Conservation (phyloP, 1,140 invertebrate genomes). For the Drosophila erecta region DNA sequence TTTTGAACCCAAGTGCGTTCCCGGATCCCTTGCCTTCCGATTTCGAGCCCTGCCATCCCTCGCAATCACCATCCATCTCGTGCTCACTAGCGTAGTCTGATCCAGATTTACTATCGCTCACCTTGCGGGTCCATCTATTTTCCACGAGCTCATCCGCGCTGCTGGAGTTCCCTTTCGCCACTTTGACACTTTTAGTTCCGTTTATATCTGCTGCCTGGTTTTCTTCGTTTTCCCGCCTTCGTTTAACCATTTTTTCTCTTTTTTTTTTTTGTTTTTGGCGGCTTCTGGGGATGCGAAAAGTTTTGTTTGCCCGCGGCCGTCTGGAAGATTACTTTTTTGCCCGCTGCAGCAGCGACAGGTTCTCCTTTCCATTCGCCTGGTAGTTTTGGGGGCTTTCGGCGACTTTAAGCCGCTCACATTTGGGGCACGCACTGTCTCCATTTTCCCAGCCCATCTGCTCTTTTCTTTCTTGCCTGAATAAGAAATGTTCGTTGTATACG, state of each 20-base stretch:
- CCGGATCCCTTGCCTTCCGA: background rate
- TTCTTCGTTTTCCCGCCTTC: conserved; percentile 3
- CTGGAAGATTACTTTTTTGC: conserved; percentile 73
- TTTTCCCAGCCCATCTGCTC: conserved; percentile 9
- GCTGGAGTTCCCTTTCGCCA: conserved; percentile 54
- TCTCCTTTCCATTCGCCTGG: conserved; percentile 24
- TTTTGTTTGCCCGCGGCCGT: conserved; percentile 70
- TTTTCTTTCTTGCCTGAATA: background rate
- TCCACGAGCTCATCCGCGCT: conserved; percentile 9
- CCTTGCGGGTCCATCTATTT: conserved; percentile 35
- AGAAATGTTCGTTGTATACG: conserved; percentile 11
- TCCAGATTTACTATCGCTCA: conserved; percentile 59
- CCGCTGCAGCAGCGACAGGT: conserved; percentile 29
- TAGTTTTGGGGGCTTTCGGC: conserved; percentile 44
- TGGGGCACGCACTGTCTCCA: conserved; percentile 69
- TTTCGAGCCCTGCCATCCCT: conserved; percentile 10
- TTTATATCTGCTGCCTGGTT: conserved; percentile 18
- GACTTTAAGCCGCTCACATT: conserved; percentile 78
- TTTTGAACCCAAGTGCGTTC: background rate
- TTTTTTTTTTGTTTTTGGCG: no score
- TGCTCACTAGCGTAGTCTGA: conserved; percentile 12
- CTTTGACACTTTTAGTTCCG: conserved; percentile 78
- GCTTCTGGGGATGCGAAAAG: conserved; percentile 46
- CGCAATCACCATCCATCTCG: conserved; percentile 52
- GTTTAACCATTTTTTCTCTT: background rate